phyloP scores from a whole-genome alignment of 2,888 invertebrate species.

The Omphaloscelis lunosa region DNA sequence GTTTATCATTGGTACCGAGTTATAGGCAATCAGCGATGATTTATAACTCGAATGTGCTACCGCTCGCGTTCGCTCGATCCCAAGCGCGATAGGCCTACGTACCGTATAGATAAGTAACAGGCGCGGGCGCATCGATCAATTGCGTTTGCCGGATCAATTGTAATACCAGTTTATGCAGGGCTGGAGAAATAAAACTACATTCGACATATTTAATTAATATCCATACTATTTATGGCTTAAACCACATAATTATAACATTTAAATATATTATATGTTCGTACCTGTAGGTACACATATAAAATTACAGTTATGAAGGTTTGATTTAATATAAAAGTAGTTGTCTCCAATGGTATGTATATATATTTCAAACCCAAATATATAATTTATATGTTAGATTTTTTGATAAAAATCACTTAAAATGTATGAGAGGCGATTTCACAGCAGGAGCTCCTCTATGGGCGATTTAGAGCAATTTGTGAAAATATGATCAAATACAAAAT shows the following conservation, averaged over 20 bases:
- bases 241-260: constrained; percentile 42
- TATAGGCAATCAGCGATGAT: constrained; percentile 84
- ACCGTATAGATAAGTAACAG: constrained; percentile 65
- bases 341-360: not conserved
- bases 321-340: not conserved
- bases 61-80: constrained; percentile 77
- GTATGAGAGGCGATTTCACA: constrained; percentile 57
- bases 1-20: constrained; percentile 82
- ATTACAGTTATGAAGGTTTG: constrained; percentile 3
- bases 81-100: constrained; percentile 76
- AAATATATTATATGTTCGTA: not conserved
- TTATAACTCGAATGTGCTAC: constrained; percentile 82
- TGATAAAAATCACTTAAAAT: constrained; percentile 46
- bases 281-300: not conserved
- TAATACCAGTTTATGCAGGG: constrained; percentile 70
- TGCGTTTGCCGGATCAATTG: constrained; percentile 68
- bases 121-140: constrained; percentile 76
- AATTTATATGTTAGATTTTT: constrained; percentile 27
- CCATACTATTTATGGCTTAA: constrained; percentile 38
- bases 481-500: constrained; percentile 48
- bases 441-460: constrained; percentile 39
- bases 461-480: constrained; percentile 45
- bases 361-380: constrained; percentile 5
- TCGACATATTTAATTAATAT: constrained; percentile 63
- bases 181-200: constrained; percentile 64